Percentiles rank a stretch among this genome's conserved stretches.
These are phyloP conservation scores for Ariolimax columbianus DNA, from an alignment of 2,888 invertebrate species.

Conservation along the genomic window DNA sequence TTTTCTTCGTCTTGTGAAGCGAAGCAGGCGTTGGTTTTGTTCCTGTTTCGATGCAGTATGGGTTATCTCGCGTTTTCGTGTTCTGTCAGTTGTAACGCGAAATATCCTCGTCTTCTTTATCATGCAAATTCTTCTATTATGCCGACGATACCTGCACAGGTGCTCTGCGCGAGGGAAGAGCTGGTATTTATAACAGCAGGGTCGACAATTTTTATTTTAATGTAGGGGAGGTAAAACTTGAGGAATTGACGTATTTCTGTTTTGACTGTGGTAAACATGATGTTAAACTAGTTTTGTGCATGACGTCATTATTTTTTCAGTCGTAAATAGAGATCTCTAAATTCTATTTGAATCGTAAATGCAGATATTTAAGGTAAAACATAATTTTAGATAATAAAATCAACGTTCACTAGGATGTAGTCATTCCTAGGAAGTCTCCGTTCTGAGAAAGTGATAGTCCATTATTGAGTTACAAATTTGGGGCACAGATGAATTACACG, in stretches of 20 bases:
- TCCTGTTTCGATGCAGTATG: background rate
- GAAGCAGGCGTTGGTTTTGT: background rate
- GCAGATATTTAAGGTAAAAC: too few relatives aligned
- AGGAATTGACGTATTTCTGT: background rate
- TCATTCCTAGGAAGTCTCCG: too few relatives aligned
- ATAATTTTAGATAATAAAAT: too few relatives aligned
- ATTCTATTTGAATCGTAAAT: too few relatives aligned
- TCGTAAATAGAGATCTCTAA: too few relatives aligned
- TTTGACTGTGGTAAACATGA: too few relatives aligned
- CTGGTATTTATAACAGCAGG: background rate
- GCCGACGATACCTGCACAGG: slow-evolving; percentile 19
- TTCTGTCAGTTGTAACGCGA: background rate
- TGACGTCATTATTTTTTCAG: too few relatives aligned
- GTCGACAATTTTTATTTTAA: background rate
- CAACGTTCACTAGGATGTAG: too few relatives aligned
- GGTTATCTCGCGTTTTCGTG: background rate
- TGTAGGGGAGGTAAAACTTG: background rate
- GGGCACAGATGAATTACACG: too few relatives aligned
- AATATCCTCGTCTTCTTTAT: background rate
- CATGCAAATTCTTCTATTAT: slow-evolving; percentile 21
- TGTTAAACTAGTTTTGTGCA: too few relatives aligned
- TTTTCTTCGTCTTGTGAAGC: background rate
- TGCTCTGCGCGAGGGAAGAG: background rate
- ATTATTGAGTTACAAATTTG: too few relatives aligned
- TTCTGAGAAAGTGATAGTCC: too few relatives aligned